Base-by-base conservation (phyloP, 2,113 vertebrate genomes). In the Seriola rivoliana region DNA sequence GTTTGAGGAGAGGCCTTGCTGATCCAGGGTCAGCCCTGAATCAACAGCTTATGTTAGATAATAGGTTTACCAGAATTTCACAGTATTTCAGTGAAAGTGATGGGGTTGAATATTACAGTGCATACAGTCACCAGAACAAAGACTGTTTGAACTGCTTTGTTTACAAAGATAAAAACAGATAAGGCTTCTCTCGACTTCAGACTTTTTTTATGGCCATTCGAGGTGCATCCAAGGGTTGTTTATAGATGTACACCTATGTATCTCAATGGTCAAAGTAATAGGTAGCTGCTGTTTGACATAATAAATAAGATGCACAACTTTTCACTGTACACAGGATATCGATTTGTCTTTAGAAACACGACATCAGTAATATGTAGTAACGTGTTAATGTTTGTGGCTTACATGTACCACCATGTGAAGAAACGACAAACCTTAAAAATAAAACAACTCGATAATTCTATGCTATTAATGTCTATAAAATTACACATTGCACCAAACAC, bases 11-110 rank as follows among this genome's bases (percentile, higher is more conserved):
- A 80, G 87, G 75, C 81, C 83, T 83, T 85, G 66, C 78, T 78
- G 75, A 82, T 72, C 76, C 82, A 63, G 87, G 87, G 82, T 89
- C 87, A 85, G 55, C 29, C 44, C 79, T 89, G 78, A 89, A 91
- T 85, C 85, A 87, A 84, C 85, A 88, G 85, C 80, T 91, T 89
- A 71, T 50, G 82, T 86, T 76, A 83, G 87, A 91, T 88, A 90
- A 89, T 79, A 85, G 75, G 59, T 91, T 88, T 69, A 88, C 12
- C 64, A 78, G 75, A 90, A 87, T 78, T 64, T 86, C 83, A 52
- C 62, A 71, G 80, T 25, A 73, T 79, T 87, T 87, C 89, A 34
- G 68, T 73, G 71, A 84, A 89, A 89, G 75, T 68, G 80, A 80
- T 70, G 84, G 14, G 54, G 55, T 57, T 68, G 63, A 74, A 87